Evolutionary conservation across 2,797 vertebrate genomes (phyloP).

Genomic region (Rachycentron canadum): DNA sequence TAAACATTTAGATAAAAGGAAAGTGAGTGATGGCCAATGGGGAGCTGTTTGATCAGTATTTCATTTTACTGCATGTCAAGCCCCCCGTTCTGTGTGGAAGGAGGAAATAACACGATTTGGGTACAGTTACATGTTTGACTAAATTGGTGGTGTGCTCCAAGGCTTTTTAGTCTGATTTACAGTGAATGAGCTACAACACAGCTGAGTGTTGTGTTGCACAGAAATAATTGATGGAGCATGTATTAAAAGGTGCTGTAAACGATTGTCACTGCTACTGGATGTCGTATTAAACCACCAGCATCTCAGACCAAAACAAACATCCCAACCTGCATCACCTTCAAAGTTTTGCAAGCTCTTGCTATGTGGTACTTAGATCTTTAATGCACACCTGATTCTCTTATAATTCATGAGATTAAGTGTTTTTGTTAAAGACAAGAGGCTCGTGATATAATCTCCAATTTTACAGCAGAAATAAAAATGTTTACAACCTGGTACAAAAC

Average conservation of each 20-base stretch:
- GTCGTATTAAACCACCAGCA: no score
- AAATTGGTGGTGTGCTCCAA: background rate
- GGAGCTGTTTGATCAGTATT: constrained; percentile 32
- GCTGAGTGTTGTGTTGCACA: background rate
- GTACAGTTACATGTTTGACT: constrained; percentile 24
- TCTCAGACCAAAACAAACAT: no score
- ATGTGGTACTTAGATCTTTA: no score
- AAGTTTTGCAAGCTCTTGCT: no score
- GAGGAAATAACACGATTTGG: constrained; percentile 33
- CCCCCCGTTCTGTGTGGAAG: constrained; percentile 2
- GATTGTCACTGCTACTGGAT: no score
- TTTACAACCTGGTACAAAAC: no score
- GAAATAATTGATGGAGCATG: background rate
- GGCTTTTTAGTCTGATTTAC: constrained; percentile 4
- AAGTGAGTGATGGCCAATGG: constrained; percentile 25
- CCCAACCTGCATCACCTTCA: no score
- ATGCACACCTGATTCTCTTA: no score
- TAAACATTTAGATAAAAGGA: constrained; percentile 46
- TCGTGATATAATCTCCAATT: no score
- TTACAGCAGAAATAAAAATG: no score
- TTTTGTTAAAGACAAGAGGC: no score
- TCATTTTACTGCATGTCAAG: constrained; percentile 28
- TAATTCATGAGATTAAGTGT: no score
- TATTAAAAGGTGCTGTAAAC: background rate
- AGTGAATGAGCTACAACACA: background rate